Base-by-base conservation (phyloP, 2,888 invertebrate species). In the Magallana nippona region DNA sequence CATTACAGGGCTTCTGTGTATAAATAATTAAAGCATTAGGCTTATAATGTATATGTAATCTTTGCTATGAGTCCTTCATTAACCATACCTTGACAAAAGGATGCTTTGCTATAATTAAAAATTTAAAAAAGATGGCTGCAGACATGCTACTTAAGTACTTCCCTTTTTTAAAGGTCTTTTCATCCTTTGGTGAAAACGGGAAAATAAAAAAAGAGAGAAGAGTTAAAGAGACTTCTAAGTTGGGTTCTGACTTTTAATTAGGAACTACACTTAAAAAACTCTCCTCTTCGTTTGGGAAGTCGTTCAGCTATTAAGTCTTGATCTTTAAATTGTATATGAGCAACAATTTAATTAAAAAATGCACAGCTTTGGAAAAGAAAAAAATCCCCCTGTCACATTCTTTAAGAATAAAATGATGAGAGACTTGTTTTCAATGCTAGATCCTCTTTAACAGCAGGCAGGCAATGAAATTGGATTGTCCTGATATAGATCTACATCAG, bases 11-110 rank as follows among this genome's bases (percentile, higher is more conserved):
- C 27, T 71, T 71, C 71, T 71, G 27, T 2, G 27, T 71, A 71
- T 71, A 71, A 71, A 71, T 71, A 71, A 71, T 71, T 71, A 71
- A 71, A 27, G 32, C 32, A 71, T 71, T 71, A 71, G 32, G 32
- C 27, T 71, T 71, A 27, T 44, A 22, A 71, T 27, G 71, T 71
- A 27, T 71, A 71, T 71, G 71, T 71, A 71, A 71, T 71, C 71
- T 27, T 11, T 71, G 71, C 27, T 32, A 71, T 71, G 32, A 71
- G 71, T 32, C 19, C 71, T 71, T 71, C 15, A 71, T 71, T 71
- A 71, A 32, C 71, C 22, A 27, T 27, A 22, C 27, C 71, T 71
- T 71, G 71, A 71, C 71, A 71, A 27, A 27, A 71, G 71, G 27
- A 71, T 71, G 27, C 71, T 71, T 71, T 71, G 71, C 71, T 10